These are phyloP conservation scores for Macrochelys suwanniensis DNA, from an alignment of 2,797 vertebrate genomes.

Conservation along the genomic window DNA sequence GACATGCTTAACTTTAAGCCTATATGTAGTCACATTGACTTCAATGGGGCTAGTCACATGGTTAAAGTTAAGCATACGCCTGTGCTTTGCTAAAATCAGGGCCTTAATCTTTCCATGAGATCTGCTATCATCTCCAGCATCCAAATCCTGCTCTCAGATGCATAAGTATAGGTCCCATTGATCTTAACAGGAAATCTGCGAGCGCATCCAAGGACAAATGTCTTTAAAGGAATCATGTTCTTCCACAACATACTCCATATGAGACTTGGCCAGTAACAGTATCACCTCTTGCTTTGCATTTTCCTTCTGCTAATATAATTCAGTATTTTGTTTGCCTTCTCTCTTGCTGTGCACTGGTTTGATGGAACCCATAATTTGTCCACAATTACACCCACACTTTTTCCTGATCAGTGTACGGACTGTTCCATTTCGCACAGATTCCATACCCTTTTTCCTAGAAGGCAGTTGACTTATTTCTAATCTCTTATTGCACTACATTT, in stretches of 20 bases:
- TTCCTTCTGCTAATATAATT: conserved; percentile 38
- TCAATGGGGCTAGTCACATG: not conserved
- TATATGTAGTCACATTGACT: not conserved
- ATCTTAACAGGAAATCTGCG: conserved; percentile 10
- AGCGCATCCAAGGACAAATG: not conserved
- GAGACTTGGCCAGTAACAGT: not conserved
- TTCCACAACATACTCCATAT: not conserved
- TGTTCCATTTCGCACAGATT: conserved; percentile 35
- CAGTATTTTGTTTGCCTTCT: not conserved
- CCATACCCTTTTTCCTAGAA: conserved; percentile 18
- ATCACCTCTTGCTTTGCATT: conserved; percentile 14
- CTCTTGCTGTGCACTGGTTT: conserved; percentile 50
- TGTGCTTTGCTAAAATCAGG: not conserved
- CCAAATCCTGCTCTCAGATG: not conserved
- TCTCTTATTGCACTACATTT: conserved; percentile 21
- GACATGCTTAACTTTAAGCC: too few species aligned
- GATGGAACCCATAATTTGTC: conserved; percentile 43
- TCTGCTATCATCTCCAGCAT: not conserved
- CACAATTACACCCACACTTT: conserved; percentile 43
- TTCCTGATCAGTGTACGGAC: conserved; percentile 19
- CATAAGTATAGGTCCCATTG: not conserved
- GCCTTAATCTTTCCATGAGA: not conserved
- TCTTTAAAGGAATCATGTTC: not conserved
- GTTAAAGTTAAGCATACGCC: too few species aligned
- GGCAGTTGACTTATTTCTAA: conserved; percentile 41